These are phyloP conservation scores for Paguma larvata DNA, from an alignment of 2,797 vertebrate genomes.

Conservation along the genomic window DNA sequence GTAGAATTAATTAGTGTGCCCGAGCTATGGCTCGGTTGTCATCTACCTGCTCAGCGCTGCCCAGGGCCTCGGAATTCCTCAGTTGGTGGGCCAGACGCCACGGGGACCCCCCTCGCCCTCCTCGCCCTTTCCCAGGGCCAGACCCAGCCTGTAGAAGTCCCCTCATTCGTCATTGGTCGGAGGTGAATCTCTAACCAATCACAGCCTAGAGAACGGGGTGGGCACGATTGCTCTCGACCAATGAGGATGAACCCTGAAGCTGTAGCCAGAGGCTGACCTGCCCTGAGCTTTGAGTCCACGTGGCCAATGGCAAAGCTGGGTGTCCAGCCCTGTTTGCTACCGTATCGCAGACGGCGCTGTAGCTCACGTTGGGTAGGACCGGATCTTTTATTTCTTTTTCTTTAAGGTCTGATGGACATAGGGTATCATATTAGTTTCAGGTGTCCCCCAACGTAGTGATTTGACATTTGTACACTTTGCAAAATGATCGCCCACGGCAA, in stretches of 20 bases:
- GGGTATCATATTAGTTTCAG: background rate
- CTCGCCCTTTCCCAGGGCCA: background rate
- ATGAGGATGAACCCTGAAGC: background rate
- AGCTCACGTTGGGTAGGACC: background rate
- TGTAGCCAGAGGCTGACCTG: background rate
- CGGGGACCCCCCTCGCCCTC: fast-evolving
- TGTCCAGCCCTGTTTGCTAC: background rate
- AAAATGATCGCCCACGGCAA: background rate
- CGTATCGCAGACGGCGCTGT: background rate
- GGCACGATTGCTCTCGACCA: background rate
- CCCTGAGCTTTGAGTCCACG: background rate
- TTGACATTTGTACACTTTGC: background rate
- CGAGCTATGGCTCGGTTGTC: background rate
- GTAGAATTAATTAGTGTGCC: background rate
- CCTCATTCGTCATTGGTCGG: background rate
- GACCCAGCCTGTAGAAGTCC: background rate
- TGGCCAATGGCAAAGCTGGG: fast-evolving
- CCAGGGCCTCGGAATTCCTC: background rate
- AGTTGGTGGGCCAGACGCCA: background rate
- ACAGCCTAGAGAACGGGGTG: background rate
- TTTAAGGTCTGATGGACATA: background rate
- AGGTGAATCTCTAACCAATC: background rate
- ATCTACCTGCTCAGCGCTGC: background rate
- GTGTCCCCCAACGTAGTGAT: background rate
- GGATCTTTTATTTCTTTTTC: background rate